Evolutionary conservation across 2,797 vertebrate species (phyloP), one percentile per base, ranked within the genome.

Genomic region (Hippoglossus hippoglossus): DNA sequence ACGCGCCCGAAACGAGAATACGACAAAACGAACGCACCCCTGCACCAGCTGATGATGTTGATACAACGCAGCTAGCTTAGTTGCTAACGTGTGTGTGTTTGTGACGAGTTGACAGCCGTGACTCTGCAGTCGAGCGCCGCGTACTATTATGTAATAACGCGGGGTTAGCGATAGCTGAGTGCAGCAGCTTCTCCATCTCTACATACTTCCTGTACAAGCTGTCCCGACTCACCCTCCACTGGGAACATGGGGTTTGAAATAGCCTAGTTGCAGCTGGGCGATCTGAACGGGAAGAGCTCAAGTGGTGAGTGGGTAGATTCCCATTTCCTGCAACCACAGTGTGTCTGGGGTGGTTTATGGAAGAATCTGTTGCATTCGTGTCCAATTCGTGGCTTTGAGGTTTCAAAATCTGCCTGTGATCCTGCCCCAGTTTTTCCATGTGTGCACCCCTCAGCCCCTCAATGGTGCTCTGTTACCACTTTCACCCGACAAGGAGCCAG

Each of bases 81-180:
- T 60, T 75, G 80, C 80, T 80, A 70, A 74, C 24, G 13, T 2
- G 7, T 47, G 54, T 26, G 51, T 63, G 36, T 53, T 0, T 61
- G 64, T 53, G 39, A 15, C 3, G 36, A 24, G 56, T 51, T 73
- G 65, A 80, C 71, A 77, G 72, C 52, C 12, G 66, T 72, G 70
- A 67, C 82, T 80, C 59, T 49, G 73, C 76, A 66, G 76, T 59
- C 25, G 12, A 50, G 60, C 72, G 50, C 28, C 66, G 74, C 53
- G 58, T 83, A 54, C 34, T 73, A 64, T 91, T 87, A 89, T 83
- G 86, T 84, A 89, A 89, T 82, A 80, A 77, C 57, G 18, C 55
- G 26, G 44, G 64, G 63, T 44, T 25, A 39, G 47, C 7, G 41
- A 19, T 11, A 6, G 19, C 47, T 3, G n/a, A 12, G 22, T 47